Evolutionary conservation across 2,113 vertebrate genomes (phyloP), one percentile per base, ranked within the genome.

Genomic region (Eulacestoma nigropectus): DNA sequence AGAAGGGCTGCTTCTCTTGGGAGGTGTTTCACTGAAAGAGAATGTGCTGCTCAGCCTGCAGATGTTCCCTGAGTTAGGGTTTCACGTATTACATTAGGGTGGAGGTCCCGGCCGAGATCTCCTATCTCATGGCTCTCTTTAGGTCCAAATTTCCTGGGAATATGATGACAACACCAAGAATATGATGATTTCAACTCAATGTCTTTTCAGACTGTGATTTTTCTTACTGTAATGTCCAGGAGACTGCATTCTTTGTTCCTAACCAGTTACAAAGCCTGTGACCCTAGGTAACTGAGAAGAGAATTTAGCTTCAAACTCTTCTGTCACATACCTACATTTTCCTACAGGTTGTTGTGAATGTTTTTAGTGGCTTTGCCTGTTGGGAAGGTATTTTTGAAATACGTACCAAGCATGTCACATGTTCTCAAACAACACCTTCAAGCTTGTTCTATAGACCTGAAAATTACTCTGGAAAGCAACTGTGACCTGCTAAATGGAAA

Each of bases 111-210:
- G 21, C 1, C 2, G 9, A 42, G 29, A 25, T 49, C 12, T 86
- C 14, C n/a, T n/a, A 32, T 46, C 14, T 22, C 11, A 23, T 76
- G 39, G 1, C 14, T 84, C 17, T 70, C 26, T 74, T 74, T 10
- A 52, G n/a, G 6, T 75, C 9, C 23, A 53, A 8, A 30, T 56
- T 74, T 90, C 39, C 30, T 9, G 1, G 25, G 15, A 75, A n/a
- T n/a, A n/a, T n/a, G n/a, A n/a, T n/a, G n/a, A n/a, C n/a, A 10
- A 27, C 5, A 52, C 9, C 0, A 2, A 9, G 8, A 10, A 6
- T 52, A 33, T 26, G 5, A 53, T 37, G 22, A 75, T 75, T 81
- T 78, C 42, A 78, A 62, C 25, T 68, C 52, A 33, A 16, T 21
- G 7, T 37, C 17, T 78, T 87, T 25, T 91, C 73, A 81, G 26